Percentiles rank a stretch among this genome's conserved stretches.
phyloP scores from a whole-genome alignment of 2,888 invertebrate genomes.

The Xanthostigma xanthostigma region DNA sequence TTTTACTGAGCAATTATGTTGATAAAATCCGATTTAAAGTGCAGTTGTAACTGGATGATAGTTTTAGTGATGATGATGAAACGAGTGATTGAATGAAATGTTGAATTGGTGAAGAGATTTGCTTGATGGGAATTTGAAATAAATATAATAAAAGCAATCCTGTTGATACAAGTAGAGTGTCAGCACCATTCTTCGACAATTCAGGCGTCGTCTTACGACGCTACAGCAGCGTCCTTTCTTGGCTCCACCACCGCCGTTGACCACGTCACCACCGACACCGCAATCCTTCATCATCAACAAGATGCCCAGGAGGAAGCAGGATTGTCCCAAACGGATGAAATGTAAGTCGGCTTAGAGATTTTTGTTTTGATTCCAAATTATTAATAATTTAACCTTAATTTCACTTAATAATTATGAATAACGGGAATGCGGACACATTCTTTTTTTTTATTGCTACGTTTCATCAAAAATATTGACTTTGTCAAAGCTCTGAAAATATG shows the following conservation, averaged over 20 bases:
- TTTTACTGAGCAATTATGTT: too few species aligned
- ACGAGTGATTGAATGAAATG: constrained; percentile 8
- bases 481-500: too few species aligned
- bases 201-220: constrained; percentile 7
- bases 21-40: too few species aligned
- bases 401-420: too few species aligned
- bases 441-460: too few species aligned
- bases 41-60: too few species aligned
- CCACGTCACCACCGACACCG: constrained; percentile 9
- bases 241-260: background rate
- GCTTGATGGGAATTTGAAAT: constrained; percentile 2
- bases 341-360: constrained; percentile 23
- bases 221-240: constrained; percentile 3
- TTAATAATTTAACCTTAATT: too few species aligned
- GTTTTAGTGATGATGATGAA: background rate
- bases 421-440: too few species aligned
- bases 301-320: constrained; percentile 36
- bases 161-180: background rate
- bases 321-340: constrained; percentile 37
- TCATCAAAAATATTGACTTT: too few species aligned
- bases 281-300: constrained; percentile 14
- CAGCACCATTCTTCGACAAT: constrained; percentile 24
- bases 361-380: too few species aligned
- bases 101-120: constrained; percentile 8
- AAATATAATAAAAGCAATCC: constrained; percentile 1